Evolutionary conservation across 2,113 vertebrate genomes (phyloP), one percentile per base, ranked within the genome.

Genomic region (Xiphophorus couchianus): DNA sequence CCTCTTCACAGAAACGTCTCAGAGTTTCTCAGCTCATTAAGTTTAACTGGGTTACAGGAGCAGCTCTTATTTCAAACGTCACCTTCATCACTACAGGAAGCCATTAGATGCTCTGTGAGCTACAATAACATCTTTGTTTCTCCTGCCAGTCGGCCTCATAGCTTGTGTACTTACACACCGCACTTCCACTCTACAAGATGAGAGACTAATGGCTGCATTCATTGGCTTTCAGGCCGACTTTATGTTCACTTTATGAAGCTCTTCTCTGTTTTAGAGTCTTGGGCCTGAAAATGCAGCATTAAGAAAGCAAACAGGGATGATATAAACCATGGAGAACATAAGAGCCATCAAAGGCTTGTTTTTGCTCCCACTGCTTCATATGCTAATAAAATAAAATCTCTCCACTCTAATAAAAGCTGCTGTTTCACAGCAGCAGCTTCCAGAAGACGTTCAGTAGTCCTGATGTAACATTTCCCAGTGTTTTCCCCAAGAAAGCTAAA

Each of bases 211-310:
- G 51, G 74, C 67, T 78, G 69, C 74, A 71, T 88, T 86, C 84
- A 86, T 85, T 80, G 65, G 81, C 71, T 89, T 85, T 90, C 62
- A 78, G 72, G 64, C 27, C 71, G 78, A 82, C 88, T 85, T 83
- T 69, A 61, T 81, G 19, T 84, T 78, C 74, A 2, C 74, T 82
- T 83, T 72, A 71, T 60, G 58, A 71, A 35, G 51, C n/a, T 51
- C 9, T 27, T 84, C 76, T 71, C 71, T 74, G 54, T 63, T 60
- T 65, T 25, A 64, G 68, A 71, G 74, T 74, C 70, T 51, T 65
- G 71, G 65, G 51, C 85, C 62, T 74, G 77, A 67, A 81, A 77
- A 84, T 5, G 77, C 15, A 70, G 65, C 42, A 65, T 86, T 76
- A 83, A 84, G 74, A 84, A 91, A 90, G 89, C 84, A 86, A 65